Evolutionary conservation across 2,888 invertebrate species (phyloP).

Genomic region (Chalcis sispes): DNA sequence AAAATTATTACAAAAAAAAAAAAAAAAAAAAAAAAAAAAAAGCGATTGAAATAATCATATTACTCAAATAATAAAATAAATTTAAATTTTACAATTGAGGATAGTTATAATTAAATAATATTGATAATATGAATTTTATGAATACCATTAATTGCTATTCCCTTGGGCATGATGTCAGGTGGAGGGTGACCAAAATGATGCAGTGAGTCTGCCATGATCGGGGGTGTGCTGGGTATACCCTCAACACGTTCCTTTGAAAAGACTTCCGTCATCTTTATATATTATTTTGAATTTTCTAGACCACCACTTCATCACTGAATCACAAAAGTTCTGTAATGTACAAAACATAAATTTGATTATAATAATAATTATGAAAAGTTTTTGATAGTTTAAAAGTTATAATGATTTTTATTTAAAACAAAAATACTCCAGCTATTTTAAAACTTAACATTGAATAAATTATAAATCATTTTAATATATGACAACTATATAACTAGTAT

Average conservation of each 20-base stretch:
- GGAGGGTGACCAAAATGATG: constrained; percentile 71
- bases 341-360: constrained; percentile 29
- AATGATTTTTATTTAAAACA: too few species aligned
- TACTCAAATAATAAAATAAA: constrained; percentile 29
- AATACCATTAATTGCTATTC: constrained; percentile 69
- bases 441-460: too few species aligned
- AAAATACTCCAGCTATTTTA: too few species aligned
- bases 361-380: neutral
- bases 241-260: constrained; percentile 71
- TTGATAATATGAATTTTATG: too few species aligned
- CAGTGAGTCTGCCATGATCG: constrained; percentile 72
- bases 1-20: too few species aligned
- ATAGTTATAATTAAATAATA: too few species aligned
- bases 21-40: constrained; percentile 7
- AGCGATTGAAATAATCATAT: constrained; percentile 1
- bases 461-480: too few species aligned
- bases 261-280: constrained; percentile 71
- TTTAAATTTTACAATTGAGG: neutral
- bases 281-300: constrained; percentile 63
- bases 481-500: too few species aligned
- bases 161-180: constrained; percentile 73
- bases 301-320: constrained; percentile 69
- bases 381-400: neutral
- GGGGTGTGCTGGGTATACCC: constrained; percentile 67
- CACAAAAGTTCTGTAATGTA: constrained; percentile 58